Percentiles rank a stretch among this genome's conserved stretches.
These are phyloP conservation scores for Carposina sasakii DNA, from an alignment of 1,140 invertebrate species.

Conservation along the genomic window DNA sequence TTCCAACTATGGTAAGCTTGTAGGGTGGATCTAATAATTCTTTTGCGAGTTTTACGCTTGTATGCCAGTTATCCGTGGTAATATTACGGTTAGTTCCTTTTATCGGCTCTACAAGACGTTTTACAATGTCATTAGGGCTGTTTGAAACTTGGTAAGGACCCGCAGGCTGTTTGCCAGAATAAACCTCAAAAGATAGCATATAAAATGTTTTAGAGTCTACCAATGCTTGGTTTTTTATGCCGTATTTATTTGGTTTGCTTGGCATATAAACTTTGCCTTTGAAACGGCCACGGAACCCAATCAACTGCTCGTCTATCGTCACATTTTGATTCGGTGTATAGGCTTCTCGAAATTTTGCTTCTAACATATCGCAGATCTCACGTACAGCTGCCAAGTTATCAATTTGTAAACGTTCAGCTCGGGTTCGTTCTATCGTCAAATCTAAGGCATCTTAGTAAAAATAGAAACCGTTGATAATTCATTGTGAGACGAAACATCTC, in stretches of 20 bases:
- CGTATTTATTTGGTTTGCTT: conserved; percentile 59
- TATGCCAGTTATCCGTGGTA: conserved; percentile 40
- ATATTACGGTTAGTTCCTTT: conserved; percentile 33
- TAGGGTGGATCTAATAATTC: background rate
- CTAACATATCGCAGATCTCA: conserved; percentile 26
- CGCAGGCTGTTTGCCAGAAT: conserved; percentile 11
- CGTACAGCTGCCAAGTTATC: conserved; percentile 46
- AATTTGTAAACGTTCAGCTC: conserved; percentile 29
- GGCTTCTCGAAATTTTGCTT: background rate
- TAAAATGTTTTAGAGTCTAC: conserved; percentile 32
- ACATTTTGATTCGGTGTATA: background rate
- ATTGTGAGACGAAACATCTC: conserved; percentile 38
- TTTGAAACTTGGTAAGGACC: conserved; percentile 9
- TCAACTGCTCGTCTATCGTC: conserved; percentile 45
- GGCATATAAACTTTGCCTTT: conserved; percentile 44
- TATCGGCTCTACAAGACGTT: conserved; percentile 25
- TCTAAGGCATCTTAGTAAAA: conserved; percentile 35
- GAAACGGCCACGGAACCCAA: conserved; percentile 30
- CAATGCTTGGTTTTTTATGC: conserved; percentile 51
- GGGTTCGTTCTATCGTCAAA: conserved; percentile 37
- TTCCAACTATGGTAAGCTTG: background rate
- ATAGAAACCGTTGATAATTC: conserved; percentile 39
- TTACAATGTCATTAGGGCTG: conserved; percentile 4
- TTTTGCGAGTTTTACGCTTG: background rate
- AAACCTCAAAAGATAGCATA: conserved; percentile 15